Evolutionary conservation across 1,140 invertebrate species (phyloP), one percentile per base, ranked within the genome.

Genomic region (Zaprionus taronus): DNA sequence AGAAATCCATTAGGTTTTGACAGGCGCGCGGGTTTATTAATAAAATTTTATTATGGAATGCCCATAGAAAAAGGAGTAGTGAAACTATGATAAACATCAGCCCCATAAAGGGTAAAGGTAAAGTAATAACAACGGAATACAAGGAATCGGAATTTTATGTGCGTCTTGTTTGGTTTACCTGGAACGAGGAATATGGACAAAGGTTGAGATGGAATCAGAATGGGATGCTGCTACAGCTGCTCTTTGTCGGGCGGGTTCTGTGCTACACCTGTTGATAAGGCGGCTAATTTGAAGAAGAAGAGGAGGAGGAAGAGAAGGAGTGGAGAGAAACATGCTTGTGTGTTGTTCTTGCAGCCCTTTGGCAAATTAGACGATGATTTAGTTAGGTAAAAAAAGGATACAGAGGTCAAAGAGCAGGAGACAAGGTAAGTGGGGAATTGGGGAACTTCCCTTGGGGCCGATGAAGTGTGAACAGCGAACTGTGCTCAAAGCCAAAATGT

Each of bases 1-100:
- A 53, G 55, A 70, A 83, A 80, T 75, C 83, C 80, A 87, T 87
- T 87, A 87, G 83, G 80, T 78, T 83, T 80, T 87, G 82, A 85
- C 83, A 83, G 83, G 36, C 73, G 44, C 63, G 64, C 51, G 83
- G 55, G 44, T 80, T 87, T 87, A 87, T 87, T 87, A 87, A 87
- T 86, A 87, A 83, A 87, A 82, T 68, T 79, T 80, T 83, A 83
- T 87, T 78, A 87, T 83, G 58, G 72, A 63, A 81, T 38, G 63
- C 44, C 66, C 55, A 69, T 61, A 53, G 34, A 49, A 24, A 47
- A 41, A 66, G 53, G 12, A 47, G n/a, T 36, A 15, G 9, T 17
- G 38, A 67, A 67, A 58, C 55, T n/a, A 49, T 31, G 83, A 87
- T 87, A 87, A 80, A 36, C 77, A 87, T 87, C 83, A 47, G 51